Base-by-base conservation (phyloP, 30 jellyfish, hydroid and myxozoan species). In the Nemopilema nomurai region DNA sequence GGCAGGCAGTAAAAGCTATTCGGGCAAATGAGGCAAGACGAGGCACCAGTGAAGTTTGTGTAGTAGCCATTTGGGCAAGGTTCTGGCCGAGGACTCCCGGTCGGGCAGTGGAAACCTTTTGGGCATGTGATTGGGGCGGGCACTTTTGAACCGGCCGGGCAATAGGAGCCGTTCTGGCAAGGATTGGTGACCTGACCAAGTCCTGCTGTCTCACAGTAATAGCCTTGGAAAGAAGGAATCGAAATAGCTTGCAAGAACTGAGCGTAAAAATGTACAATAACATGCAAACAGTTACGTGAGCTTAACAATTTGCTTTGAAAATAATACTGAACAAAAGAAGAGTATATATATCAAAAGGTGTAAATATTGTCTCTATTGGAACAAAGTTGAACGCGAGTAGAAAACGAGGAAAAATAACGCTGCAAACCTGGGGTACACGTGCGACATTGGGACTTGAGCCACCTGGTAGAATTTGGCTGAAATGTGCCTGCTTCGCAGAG, bases 41-140 rank as follows among this genome's bases (percentile, higher is more conserved):
- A 72, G 41, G 95, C 97, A 21, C 97, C 99, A 3, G 97, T 90
- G 70, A 85, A 79, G 75, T 95, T 95, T 9, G 97, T 86, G 66
- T 76, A 95, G 62, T 49, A 81, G 30, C 99, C 99, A 30, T 79
- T 69, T 28, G 18, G 29, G 85, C 99, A 95, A 1, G 99, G 97
- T 50, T 95, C 90, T 16, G 99, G 99, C 16, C 65, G 18, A n/a
- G 91, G 71, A 68, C 97, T 90, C 9, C 99, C 99, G 51, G 83
- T 70, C 8, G 97, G 99, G 41, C 99, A 95, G 70, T 95, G 96
- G 88, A 95, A 95, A 18, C 99, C 99, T 62, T 82, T 70, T 7
- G 97, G 97, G 80, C 99, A 95, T 0, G 96, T 80, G 71, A 75
- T 49, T 26, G 91, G 97, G 6, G 96, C 79, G n/a, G 97, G 96